Evolutionary conservation across 2,113 vertebrate genomes (phyloP).

Genomic region (Pollimyrus isidori): DNA sequence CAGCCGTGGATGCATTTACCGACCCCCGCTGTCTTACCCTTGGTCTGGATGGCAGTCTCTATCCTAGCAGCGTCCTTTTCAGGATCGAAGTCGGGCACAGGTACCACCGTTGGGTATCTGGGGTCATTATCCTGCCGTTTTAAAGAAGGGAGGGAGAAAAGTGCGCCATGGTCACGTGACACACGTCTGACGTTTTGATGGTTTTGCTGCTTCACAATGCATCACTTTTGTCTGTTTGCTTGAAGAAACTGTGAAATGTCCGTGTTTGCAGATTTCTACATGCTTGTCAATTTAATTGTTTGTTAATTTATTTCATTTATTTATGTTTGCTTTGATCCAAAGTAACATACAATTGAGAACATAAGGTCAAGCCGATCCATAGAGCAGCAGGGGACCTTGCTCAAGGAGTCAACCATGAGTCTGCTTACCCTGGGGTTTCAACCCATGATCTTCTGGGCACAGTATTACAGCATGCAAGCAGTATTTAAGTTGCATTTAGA

Average conservation of each 20-base stretch:
- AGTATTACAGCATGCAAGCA: neutral
- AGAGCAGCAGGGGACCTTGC: neutral
- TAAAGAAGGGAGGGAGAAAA: constrained; percentile 14
- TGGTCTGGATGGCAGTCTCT: constrained; percentile 88
- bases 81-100: constrained; percentile 69
- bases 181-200: neutral
- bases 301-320: neutral
- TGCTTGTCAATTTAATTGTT: neutral
- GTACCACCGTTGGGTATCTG: constrained; percentile 54
- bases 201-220: neutral
- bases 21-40: constrained; percentile 64
- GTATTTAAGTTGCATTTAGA: neutral
- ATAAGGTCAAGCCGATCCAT: neutral
- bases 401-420: neutral
- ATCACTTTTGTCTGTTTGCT: neutral
- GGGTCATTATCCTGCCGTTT: constrained; percentile 42
- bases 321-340: neutral
- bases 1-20: neutral
- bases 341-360: neutral
- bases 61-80: constrained; percentile 79
- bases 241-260: neutral
- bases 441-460: neutral
- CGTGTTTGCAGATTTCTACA: neutral
- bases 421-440: neutral
- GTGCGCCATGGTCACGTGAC: neutral